A percentile compares a stretch with the other conserved stretches of the same genome.
These are phyloP conservation scores for Cinclus mexicanus DNA, from an alignment of 2,113 vertebrate genomes.

Conservation along the genomic window DNA sequence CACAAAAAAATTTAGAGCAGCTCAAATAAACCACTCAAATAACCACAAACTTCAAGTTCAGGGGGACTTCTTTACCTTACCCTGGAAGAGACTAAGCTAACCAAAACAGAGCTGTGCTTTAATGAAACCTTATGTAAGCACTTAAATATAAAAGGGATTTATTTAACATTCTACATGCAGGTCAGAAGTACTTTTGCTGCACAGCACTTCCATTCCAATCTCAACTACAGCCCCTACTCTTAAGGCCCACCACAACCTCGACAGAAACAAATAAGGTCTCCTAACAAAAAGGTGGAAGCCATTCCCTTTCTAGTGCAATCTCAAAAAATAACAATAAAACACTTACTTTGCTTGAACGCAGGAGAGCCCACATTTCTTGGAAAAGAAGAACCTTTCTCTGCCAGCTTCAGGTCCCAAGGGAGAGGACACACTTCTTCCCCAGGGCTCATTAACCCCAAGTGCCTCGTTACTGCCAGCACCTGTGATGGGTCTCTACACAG, in stretches of 20 bases:
- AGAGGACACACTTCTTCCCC: rapidly evolving
- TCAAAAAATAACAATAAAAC: neutral
- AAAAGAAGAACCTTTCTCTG: rapidly evolving
- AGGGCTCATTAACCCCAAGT: neutral
- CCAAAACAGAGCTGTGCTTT: neutral
- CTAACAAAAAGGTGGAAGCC: rapidly evolving
- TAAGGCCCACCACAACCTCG: neutral
- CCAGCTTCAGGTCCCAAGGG: rapidly evolving
- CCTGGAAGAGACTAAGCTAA: neutral
- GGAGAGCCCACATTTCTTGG: rapidly evolving
- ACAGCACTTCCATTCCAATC: rapidly evolving
- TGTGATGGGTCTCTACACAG: neutral
- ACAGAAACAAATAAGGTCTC: rapidly evolving
- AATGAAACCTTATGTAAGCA: neutral
- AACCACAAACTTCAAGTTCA: neutral
- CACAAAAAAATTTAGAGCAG: neutral
- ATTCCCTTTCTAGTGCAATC: rapidly evolving
- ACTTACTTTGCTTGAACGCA: neutral
- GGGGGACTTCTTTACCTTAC: rapidly evolving
- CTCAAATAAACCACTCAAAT: neutral
- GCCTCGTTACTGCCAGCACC: neutral
- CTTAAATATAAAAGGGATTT: rapidly evolving
- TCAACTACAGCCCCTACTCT: rapidly evolving
- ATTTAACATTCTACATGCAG: neutral
- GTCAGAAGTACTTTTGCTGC: neutral